These are phyloP conservation scores for Hoplostethus mediterraneus DNA, from an alignment of 2,797 vertebrate genomes.

Conservation along the genomic window DNA sequence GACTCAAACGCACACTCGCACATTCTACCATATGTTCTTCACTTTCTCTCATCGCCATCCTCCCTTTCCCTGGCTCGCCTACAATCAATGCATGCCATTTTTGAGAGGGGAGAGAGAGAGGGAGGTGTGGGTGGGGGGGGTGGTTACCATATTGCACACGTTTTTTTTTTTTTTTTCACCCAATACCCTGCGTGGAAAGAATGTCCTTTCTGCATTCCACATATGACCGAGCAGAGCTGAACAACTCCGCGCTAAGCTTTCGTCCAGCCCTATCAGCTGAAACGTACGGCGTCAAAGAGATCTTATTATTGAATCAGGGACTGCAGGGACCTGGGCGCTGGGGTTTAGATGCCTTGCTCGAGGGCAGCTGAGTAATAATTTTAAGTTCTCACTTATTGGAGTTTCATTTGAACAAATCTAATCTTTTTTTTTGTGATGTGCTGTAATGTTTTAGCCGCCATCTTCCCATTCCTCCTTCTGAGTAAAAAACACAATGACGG, in stretches of 20 bases:
- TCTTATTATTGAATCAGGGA: constrained; percentile 55
- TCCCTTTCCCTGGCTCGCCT: constrained; percentile 25
- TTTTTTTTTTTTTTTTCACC: constrained; percentile 55
- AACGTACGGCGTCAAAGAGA: constrained; percentile 12
- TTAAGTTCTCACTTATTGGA: background rate
- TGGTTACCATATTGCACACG: constrained; percentile 25
- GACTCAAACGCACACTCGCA: constrained; percentile 2
- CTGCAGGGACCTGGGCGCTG: background rate
- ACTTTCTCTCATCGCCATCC: constrained; percentile 44
- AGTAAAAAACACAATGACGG: background rate
- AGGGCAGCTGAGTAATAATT: background rate
- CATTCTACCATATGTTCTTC: constrained; percentile 34
- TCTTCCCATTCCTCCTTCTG: background rate
- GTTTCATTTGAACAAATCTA: no score
- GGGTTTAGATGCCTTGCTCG: background rate
- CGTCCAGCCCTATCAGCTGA: constrained; percentile 67
- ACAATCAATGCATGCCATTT: constrained; percentile 57
- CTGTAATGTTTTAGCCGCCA: background rate
- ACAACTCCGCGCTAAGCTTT: constrained; percentile 60
- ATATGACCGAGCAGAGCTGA: constrained; percentile 71
- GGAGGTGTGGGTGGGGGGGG: constrained; percentile 14
- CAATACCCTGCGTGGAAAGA: constrained; percentile 71
- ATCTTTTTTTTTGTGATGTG: no score
- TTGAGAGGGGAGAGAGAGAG: no score
- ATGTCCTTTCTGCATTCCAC: constrained; percentile 70